phyloP scores from a whole-genome alignment of 2,888 invertebrate genomes.

The Pilophorus perplexus region DNA sequence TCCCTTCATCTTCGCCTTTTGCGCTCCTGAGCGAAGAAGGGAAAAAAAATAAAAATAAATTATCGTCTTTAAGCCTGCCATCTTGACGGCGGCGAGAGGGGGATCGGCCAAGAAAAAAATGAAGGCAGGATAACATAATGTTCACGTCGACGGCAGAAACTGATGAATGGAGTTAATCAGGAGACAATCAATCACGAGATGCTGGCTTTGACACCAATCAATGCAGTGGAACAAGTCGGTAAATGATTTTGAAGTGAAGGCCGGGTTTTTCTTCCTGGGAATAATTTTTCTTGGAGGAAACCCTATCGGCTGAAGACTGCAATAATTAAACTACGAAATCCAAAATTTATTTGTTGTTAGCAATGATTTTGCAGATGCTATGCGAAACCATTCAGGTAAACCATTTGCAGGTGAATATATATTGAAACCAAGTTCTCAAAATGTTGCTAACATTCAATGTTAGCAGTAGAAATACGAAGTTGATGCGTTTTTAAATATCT shows the following conservation, averaged over 20 bases:
- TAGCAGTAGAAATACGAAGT: too few relatives aligned
- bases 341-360: too few relatives aligned
- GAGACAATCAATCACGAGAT: slow-evolving; percentile 31
- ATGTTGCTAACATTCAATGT: too few relatives aligned
- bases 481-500: too few relatives aligned
- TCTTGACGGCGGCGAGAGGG: too few relatives aligned
- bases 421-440: too few relatives aligned
- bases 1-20: neutral
- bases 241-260: slow-evolving; percentile 35
- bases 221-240: slow-evolving; percentile 3
- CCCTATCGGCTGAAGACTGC: too few relatives aligned
- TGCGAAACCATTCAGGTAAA: too few relatives aligned
- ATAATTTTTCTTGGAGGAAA: neutral
- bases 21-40: neutral
- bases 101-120: neutral
- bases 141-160: slow-evolving; percentile 42
- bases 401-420: too few relatives aligned
- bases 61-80: slow-evolving; percentile 11
- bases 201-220: slow-evolving; percentile 40
- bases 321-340: too few relatives aligned
- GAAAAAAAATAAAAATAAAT: slow-evolving; percentile 20
- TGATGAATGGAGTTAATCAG: slow-evolving; percentile 43
- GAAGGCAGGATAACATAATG: slow-evolving; percentile 39
- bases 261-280: neutral
- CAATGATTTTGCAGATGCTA: too few relatives aligned